A percentile compares a stretch with the other conserved stretches of the same genome.
These are phyloP conservation scores for Halichondria panicea DNA, from an alignment of 37 sponge, comb jelly and placozoan genomes.

Conservation along the genomic window DNA sequence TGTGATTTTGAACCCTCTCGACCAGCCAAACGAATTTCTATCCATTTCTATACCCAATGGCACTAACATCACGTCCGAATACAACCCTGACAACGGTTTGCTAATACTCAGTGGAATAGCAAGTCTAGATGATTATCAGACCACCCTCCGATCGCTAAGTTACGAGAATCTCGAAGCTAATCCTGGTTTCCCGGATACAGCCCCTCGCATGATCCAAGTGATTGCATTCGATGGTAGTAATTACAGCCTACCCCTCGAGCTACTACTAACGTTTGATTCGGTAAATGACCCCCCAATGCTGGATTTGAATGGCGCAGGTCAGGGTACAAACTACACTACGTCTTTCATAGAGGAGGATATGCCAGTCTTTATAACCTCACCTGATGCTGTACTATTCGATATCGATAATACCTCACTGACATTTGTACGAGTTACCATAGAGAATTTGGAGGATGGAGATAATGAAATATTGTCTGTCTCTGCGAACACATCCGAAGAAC, in stretches of 20 bases:
- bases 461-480: conserved; percentile 31
- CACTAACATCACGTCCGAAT: conserved; percentile 39
- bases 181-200: conserved; percentile 73
- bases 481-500: conserved; percentile 15
- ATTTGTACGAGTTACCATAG: conserved; percentile 45
- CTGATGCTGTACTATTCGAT: conserved; percentile 61
- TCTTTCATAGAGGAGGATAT: conserved; percentile 71
- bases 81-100: conserved; percentile 32
- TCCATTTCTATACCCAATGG: conserved; percentile 9
- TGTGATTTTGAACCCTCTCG: conserved; percentile 45
- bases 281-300: conserved; percentile 89
- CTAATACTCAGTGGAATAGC: conserved; percentile 58
- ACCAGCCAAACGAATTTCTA: conserved; percentile 59
- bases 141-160: conserved; percentile 48
- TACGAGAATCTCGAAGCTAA: conserved; percentile 70
- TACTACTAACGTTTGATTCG: conserved; percentile 70
- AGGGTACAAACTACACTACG: conserved; percentile 34
- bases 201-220: conserved; percentile 54
- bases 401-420: conserved; percentile 68
- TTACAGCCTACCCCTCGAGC: conserved; percentile 30
- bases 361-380: conserved; percentile 41
- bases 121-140: conserved; percentile 61
- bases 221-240: conserved; percentile 63
- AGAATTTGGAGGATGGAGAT: conserved; percentile 64
- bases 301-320: conserved; percentile 76